Base-by-base conservation (phyloP, 2,888 invertebrate genomes). In the Achlya flavicornis region DNA sequence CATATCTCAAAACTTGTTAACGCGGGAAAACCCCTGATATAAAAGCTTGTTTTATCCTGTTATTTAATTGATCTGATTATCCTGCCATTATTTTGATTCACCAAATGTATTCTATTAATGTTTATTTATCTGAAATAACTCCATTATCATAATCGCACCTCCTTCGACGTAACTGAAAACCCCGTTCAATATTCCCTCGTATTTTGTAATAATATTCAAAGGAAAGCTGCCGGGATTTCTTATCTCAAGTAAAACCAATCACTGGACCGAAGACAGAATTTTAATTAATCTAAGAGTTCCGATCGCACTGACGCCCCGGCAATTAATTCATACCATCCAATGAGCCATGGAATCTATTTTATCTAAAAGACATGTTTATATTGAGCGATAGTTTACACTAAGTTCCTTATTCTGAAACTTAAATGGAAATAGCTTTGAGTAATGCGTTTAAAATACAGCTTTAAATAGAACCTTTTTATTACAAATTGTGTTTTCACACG, bases 221-320 rank as follows among this genome's bases (percentile, higher is more conserved):
- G 65, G 66, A 71, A 73, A 68, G 66, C 63, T 62, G 61, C 58
- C 64, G 69, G 73, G 75, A 79, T 80, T 83, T 75, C 76, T 78
- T 80, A 83, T 83, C 81, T 81, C 73, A 78, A 81, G 76, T 76
- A 79, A 81, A 80, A 75, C 73, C 80, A 81, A 84, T 84, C 81
- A 75, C 69, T 74, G 68, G 63, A 76, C 76, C 73, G 79, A 78
- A 80, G 80, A 81, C 73, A 83, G 80, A 80, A 81, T 84, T 85
- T 83, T 85, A 89, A 88, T 88, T 82, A 81, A 83, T 75, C 73
- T 70, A 63, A 71, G 70, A 70, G 74, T 75, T 74, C 68, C 74
- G 72, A 83, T 84, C 79, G 66, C 71, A 65, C 66, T 67, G 73
- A 70, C 65, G 69, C 66, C 66, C 66, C 66, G 70, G 72, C 77